Conservation (phyloP, 2,888 invertebrate genomes). For the Hydropsyche betteni region DNA sequence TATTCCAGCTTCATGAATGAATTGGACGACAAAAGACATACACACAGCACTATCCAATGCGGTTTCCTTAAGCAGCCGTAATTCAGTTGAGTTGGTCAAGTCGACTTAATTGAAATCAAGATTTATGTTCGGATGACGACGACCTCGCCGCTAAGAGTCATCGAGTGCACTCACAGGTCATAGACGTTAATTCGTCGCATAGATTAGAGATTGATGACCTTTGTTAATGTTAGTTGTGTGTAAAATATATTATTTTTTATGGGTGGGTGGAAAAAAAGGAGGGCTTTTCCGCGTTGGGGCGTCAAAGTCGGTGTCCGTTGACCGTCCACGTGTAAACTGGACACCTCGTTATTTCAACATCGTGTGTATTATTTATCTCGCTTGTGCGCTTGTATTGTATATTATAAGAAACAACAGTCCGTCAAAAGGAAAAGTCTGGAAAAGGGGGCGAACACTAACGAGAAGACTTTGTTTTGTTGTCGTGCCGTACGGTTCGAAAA, state of each 20-base stretch:
- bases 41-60: too few relatives aligned
- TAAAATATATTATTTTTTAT: too few relatives aligned
- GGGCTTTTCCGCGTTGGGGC: neutral
- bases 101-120: slow-evolving; percentile 21
- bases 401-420: slow-evolving; percentile 8
- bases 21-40: too few relatives aligned
- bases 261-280: neutral
- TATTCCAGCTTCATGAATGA: too few relatives aligned
- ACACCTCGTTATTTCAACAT: slow-evolving; percentile 23
- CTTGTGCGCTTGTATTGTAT: too few relatives aligned
- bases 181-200: neutral
- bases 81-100: slow-evolving; percentile 30
- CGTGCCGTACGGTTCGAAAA: neutral
- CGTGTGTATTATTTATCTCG: too few relatives aligned
- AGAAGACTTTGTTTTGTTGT: neutral
- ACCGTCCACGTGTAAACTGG: neutral
- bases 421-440: slow-evolving; percentile 29
- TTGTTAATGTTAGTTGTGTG: neutral
- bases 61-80: neutral
- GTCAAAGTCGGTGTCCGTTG: neutral
- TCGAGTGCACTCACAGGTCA: neutral
- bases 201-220: neutral
- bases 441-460: slow-evolving; percentile 15
- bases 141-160: neutral
- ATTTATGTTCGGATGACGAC: slow-evolving; percentile 6